These are phyloP conservation scores for Prunella himalayana DNA, from an alignment of 2,113 vertebrate genomes.

Conservation along the genomic window DNA sequence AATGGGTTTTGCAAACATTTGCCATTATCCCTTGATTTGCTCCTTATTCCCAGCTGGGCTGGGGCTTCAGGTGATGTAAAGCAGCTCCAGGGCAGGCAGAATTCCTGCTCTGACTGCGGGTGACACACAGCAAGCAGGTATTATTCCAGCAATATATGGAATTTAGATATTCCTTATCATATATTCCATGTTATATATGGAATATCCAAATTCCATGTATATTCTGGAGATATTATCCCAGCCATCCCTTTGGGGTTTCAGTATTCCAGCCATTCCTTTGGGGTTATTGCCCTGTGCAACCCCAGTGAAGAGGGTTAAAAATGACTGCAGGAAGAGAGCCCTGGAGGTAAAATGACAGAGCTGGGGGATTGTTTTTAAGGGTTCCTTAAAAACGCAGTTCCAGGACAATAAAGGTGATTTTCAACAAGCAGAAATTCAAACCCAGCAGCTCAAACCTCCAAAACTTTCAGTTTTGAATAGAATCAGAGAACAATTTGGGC, in stretches of 20 bases:
- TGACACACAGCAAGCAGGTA: accelerated
- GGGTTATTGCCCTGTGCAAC: neutral
- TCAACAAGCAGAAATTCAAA: neutral
- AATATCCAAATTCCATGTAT: no score
- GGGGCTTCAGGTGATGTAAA: neutral
- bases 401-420: neutral
- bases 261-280: neutral
- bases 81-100: neutral
- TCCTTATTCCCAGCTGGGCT: neutral
- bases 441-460: neutral
- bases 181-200: no score
- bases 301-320: neutral
- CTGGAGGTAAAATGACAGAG: accelerated
- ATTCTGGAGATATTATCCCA: neutral
- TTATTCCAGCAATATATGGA: neutral
- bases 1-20: neutral
- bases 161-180: neutral
- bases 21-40: neutral
- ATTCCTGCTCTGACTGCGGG: accelerated
- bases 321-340: neutral
- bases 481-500: neutral
- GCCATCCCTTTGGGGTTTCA: neutral
- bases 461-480: neutral
- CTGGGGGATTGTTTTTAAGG: neutral
- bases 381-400: neutral